Evolutionary conservation across 1,140 invertebrate species (phyloP), one percentile per base, ranked within the genome.

Genomic region (fruit fly (Drosophila melanogaster)): DNA sequence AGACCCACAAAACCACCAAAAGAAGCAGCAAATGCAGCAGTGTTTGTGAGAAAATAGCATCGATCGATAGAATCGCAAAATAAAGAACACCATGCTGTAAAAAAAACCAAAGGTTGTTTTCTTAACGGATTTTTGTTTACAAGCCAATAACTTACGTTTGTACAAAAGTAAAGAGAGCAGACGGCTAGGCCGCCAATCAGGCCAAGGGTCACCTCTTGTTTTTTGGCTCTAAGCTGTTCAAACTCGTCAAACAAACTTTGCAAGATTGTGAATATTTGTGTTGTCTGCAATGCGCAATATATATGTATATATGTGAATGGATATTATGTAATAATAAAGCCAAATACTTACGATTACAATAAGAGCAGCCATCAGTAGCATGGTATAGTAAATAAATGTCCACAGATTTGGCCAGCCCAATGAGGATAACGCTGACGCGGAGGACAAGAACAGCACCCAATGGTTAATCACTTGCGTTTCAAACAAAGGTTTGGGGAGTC

Each of bases 1-100:
- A 97, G 15, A 95, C 95, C 95, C 96, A 97, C 5, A 95, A 93
- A 7, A 97, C 93, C 1, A 95, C 94, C 30, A 96, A 80, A 1
- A 96, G 93, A 91, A 97, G 95, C 24, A 95, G 87, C 33, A 96
- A 91, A 77, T 95, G 96, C 33, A 96, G 94, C 14, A 95, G 85
- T n/a, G 96, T 95, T 11, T 97, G 94, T 8, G 95, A 94, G 84
- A 94, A 94, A 80, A 94, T 95, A 10, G 96, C 96, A n/a, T 89
- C 86, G 76, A 22, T 22, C 56, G 10, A 91, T 15, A 5, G 58
- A 41, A 15, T 72, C 1, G 76, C 64, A 24, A 78, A 90, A 24
- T 44, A 69, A 0, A 65, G 0, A 6, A 90, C 30, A 4, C 77
- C 90, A 37, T 91, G 60, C 90, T 91, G 35, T 3, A 14, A n/a